Conservation (phyloP, 1,140 invertebrate genomes). For the Phymastichus coffea region DNA sequence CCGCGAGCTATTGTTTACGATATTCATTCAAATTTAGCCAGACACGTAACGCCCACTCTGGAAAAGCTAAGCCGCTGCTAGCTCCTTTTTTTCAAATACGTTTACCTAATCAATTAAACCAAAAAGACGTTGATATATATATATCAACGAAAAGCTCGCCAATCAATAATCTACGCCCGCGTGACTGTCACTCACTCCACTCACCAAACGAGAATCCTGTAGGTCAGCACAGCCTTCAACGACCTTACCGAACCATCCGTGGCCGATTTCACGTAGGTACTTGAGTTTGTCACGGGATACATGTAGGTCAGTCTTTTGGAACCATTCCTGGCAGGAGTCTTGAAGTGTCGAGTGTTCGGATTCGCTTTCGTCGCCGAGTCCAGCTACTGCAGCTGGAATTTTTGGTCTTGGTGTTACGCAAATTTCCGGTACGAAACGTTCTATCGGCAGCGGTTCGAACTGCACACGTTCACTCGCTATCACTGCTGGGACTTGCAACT, state of each 20-base stretch:
- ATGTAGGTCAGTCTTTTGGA: constrained; percentile 62
- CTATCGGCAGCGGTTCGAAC: constrained; percentile 48
- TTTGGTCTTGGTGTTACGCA: constrained; percentile 38
- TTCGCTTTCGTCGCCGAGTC: constrained; percentile 38
- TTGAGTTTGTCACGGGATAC: constrained; percentile 77
- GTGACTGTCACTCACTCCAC: no score
- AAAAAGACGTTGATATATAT: no score
- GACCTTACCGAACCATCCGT: constrained; percentile 83
- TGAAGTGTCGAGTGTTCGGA: constrained; percentile 31
- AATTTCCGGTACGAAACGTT: constrained; percentile 42
- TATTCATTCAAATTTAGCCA: no score
- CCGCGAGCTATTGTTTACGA: no score
- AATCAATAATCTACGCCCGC: no score
- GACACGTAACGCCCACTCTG: no score
- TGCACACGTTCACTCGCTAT: constrained; percentile 41
- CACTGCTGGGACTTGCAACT: constrained; percentile 46
- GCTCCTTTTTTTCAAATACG: no score
- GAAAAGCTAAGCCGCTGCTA: no score
- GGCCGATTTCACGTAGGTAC: constrained; percentile 80
- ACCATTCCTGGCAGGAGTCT: constrained; percentile 46
- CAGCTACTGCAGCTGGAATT: constrained; percentile 38
- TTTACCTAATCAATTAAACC: no score
- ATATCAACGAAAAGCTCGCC: no score
- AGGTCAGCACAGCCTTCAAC: constrained; percentile 71
- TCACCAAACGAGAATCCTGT: constrained; percentile 37